Evolutionary conservation across 2,113 vertebrate species (phyloP), one percentile per base, ranked within the genome.

Genomic region (Aegypius monachus): DNA sequence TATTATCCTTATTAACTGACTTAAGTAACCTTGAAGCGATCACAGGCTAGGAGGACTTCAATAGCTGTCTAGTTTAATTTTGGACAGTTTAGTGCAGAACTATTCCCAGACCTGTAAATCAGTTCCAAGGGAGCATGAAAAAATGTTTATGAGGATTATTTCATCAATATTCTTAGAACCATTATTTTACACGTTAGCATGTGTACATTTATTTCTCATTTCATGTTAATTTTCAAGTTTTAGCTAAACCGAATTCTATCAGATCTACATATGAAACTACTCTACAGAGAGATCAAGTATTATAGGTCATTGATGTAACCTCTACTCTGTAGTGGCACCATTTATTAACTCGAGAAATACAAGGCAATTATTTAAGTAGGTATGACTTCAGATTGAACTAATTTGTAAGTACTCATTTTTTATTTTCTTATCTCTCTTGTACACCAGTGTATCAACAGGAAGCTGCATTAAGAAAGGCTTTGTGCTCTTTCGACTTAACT

Each of bases 351-450:
- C 36, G 13, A 77, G 66, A 81, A 91, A 81, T 56, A 67, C 31
- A 81, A 85, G 61, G 43, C 61, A 93, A 88, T 94, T 93, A 86
- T 94, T 93, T 78, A 84, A 93, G 80, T 74, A 86, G 65, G 48
- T 16, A 77, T 70, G 47, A 91, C 47, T 96, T 93, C 90, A 92
- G 73, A 92, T 56, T 91, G 83, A 93, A 92, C 86, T 90, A 58
- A 92, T 95, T 92, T 87, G 31, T 79, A 93, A 81, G 83, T 62
- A 84, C 34, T 81, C 48, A 29, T 71, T 89, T 93, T 92, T 83
- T 93, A 79, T 93, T 87, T 90, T 63, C 62, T 86, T 78, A 32
- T 62, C 75, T 93, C 47, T 70, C 50, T 55, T 55, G 50, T 59
- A 63, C 18, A 74, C 42, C 47, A 25, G 10, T 10, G 55, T 74